Conservation (phyloP, 1,140 invertebrate species). For the Augochlora pura region DNA sequence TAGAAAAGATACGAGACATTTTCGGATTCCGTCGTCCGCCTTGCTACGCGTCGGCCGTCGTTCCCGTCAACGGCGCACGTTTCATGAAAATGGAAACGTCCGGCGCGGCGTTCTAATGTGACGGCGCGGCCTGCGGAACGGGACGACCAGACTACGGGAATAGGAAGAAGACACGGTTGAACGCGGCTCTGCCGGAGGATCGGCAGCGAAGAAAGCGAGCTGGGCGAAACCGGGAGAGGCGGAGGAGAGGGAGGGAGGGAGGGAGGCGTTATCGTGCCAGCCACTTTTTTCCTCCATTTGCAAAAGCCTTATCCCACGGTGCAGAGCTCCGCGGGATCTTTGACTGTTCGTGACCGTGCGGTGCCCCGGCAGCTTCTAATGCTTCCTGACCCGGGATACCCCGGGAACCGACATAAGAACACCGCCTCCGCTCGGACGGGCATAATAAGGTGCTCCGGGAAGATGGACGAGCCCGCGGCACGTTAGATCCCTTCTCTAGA, state of each 20-base stretch:
- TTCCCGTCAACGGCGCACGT: conserved; percentile 33
- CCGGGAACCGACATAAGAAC: conserved; percentile 43
- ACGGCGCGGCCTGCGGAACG: conserved; percentile 58
- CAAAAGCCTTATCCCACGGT: conserved; percentile 58
- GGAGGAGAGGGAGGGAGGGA: not conserved
- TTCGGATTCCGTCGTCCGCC: no score
- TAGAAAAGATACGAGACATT: no score
- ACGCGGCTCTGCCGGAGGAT: no score
- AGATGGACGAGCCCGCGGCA: conserved; percentile 47
- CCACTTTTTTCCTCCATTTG: conserved; percentile 71
- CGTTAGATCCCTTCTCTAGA: conserved; percentile 22
- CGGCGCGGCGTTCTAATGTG: conserved; percentile 60
- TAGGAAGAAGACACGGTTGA: no score
- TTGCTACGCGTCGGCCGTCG: not conserved
- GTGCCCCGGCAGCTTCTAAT: conserved; percentile 36
- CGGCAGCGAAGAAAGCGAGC: no score
- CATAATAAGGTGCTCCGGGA: conserved; percentile 52
- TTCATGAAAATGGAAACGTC: conserved; percentile 55
- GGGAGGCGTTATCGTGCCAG: conserved; percentile 61
- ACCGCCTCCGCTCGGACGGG: conserved; percentile 41
- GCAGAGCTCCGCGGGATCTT: conserved; percentile 8
- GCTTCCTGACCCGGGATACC: conserved; percentile 46
- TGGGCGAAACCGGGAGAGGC: not conserved
- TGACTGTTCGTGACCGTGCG: conserved; percentile 31
- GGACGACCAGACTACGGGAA: not conserved